These are phyloP conservation scores for Megathymus violae DNA, from an alignment of 1,140 invertebrate genomes.

Conservation along the genomic window DNA sequence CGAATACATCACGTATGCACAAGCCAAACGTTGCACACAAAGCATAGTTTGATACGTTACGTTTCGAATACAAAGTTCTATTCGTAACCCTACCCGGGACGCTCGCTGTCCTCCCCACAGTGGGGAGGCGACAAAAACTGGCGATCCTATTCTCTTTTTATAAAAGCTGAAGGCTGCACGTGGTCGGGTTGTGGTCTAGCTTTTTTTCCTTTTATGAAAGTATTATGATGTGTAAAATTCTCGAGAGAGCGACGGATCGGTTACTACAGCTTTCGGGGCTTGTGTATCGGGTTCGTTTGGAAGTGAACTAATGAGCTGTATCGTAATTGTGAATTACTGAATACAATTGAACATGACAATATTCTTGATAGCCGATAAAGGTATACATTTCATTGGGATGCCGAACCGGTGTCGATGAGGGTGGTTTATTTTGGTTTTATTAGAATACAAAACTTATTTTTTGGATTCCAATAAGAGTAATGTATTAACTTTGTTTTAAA, in stretches of 20 bases:
- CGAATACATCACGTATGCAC: too few relatives aligned
- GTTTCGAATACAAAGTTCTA: conserved; percentile 68
- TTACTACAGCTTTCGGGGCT: conserved; percentile 59
- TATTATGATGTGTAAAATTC: conserved; percentile 77
- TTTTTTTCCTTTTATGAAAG: conserved; percentile 73
- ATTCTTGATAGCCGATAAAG: conserved; percentile 19
- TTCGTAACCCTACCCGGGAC: conserved; percentile 79
- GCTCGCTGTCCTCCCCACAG: conserved; percentile 19
- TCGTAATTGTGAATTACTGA: conserved; percentile 27
- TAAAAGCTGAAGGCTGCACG: conserved; percentile 67
- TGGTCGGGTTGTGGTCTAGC: conserved; percentile 76
- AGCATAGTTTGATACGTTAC: conserved; percentile 55
- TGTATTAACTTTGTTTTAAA: too few relatives aligned
- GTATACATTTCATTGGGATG: conserved; percentile 24
- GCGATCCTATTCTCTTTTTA: conserved; percentile 69
- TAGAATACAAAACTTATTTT: conserved; percentile 18
- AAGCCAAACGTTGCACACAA: conserved; percentile 33
- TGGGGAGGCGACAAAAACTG: conserved; percentile 62
- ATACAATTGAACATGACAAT: conserved; percentile 33
- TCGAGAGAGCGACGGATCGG: conserved; percentile 58
- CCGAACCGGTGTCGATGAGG: too few relatives aligned
- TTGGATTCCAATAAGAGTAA: too few relatives aligned
- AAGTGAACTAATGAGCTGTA: conserved; percentile 27
- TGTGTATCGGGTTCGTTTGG: conserved; percentile 41
- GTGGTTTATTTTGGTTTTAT: conserved; percentile 23